Base-by-base conservation (phyloP, 2,888 invertebrate genomes). In the Apodemia mormo region DNA sequence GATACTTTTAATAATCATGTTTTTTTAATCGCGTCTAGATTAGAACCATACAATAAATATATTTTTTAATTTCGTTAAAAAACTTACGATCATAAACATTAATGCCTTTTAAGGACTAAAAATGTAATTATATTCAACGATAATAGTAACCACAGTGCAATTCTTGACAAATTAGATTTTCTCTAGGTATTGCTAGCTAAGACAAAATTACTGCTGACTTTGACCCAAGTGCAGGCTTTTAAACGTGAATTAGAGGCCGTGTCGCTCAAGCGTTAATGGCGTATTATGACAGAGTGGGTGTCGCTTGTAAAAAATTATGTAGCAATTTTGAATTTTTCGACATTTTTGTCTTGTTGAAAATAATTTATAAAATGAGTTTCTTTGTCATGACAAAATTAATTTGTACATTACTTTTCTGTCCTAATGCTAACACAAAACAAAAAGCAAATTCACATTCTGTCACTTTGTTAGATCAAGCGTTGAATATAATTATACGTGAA, bases 131-230 rank as follows among this genome's bases (percentile, higher is more conserved):
- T 70, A 76, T 70, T 73, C 77, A 77, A 77, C 77, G 79, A 76
- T 82, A 82, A 80, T 76, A 82, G 81, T 85, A 78, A 84, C 84
- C 85, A 78, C 88, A 86, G 83, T 81, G 79, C 84, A 82, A 82
- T 83, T 83, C 82, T 90, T 92, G 93, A 92, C 87, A 93, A 93
- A 93, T 93, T 92, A 90, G 88, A 92, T 92, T 93, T 89, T 90
- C 88, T 88, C 84, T 84, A 83, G 88, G 85, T 88, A 86, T 90
- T 89, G 83, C 88, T 86, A 85, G 89, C 85, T 90, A 87, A 91
- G 90, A 89, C 89, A 82, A 92, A 92, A 93, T 93, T 92, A 91
- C 82, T 81, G 85, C 82, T 83, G 93, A 92, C 93, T 92, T 92
- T 87, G 87, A 90, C 84, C 87, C 87, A 82, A 93, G 92, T 92